Evolutionary conservation across 2,888 invertebrate species (phyloP).

Genomic region (Aphodius granarius): DNA sequence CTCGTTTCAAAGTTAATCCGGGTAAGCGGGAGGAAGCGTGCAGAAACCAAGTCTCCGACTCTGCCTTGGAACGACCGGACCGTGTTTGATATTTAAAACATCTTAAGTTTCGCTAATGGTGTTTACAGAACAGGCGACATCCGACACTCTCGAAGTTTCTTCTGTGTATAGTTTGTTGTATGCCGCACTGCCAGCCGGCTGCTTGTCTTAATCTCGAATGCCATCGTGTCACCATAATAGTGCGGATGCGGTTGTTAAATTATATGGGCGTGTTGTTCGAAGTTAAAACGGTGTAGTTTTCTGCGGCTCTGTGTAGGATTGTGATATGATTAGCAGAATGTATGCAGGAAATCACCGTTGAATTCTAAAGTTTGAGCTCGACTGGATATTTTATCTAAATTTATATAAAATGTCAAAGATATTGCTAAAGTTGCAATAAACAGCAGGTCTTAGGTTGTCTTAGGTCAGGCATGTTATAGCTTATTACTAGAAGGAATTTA

Average conservation of each 20-base stretch:
- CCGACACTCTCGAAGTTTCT: not conserved
- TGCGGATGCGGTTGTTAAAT: not conserved
- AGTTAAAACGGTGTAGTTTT: not conserved
- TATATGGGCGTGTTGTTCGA: not conserved
- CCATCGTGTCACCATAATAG: not conserved
- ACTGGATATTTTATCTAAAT: too few species aligned
- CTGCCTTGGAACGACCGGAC: not conserved
- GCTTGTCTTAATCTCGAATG: not conserved
- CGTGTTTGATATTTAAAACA: not conserved
- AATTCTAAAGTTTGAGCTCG: too few species aligned
- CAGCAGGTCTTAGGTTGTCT: too few species aligned
- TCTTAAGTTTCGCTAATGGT: not conserved
- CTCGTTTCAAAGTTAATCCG: constrained; percentile 6
- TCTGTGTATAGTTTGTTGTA: not conserved
- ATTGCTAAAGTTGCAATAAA: too few species aligned
- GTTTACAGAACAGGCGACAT: not conserved
- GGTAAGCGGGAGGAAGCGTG: not conserved
- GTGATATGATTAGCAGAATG: not conserved
- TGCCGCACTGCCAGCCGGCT: not conserved
- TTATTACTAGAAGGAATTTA: too few species aligned
- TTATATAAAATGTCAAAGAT: too few species aligned
- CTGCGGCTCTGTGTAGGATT: not conserved
- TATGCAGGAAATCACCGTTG: not conserved
- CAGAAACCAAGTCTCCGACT: not conserved
- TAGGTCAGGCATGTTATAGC: too few species aligned